Evolutionary conservation across 2,888 invertebrate genomes (phyloP).

Genomic region (Mystacides longicornis): DNA sequence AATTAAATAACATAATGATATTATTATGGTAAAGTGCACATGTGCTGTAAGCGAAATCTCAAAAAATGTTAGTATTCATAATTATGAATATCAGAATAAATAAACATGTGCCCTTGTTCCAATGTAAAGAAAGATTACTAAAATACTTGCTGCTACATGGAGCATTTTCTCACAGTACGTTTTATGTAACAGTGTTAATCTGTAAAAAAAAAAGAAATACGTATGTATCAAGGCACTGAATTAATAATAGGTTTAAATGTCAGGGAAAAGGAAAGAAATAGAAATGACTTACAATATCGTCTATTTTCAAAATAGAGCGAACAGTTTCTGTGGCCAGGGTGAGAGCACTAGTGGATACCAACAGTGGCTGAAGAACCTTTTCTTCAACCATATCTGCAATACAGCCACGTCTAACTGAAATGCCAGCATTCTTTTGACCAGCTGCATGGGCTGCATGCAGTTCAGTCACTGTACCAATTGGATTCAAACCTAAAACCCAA

Average conservation of each 20-base stretch:
- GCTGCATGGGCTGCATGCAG: slow-evolving; percentile 88
- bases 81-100: too few species aligned
- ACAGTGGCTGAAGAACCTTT: slow-evolving; percentile 93
- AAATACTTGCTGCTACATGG: too few species aligned
- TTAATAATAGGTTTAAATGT: too few species aligned
- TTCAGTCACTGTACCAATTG: slow-evolving; percentile 94
- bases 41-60: too few species aligned
- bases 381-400: slow-evolving; percentile 96
- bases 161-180: too few species aligned
- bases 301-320: slow-evolving; percentile 96
- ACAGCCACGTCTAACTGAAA: slow-evolving; percentile 93
- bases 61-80: too few species aligned
- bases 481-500: slow-evolving; percentile 62
- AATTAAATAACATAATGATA: too few species aligned
- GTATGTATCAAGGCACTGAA: too few species aligned
- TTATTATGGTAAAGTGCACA: too few species aligned
- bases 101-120: too few species aligned
- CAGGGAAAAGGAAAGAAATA: not conserved
- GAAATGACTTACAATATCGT: slow-evolving; percentile 83
- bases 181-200: slow-evolving; percentile 20
- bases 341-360: slow-evolving; percentile 90
- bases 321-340: slow-evolving; percentile 95
- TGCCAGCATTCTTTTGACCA: slow-evolving; percentile 81
- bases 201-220: slow-evolving; percentile 12
- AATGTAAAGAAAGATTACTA: too few species aligned